Base-by-base conservation (phyloP, 1,140 invertebrate species). In the Xylocopa sonorina region DNA sequence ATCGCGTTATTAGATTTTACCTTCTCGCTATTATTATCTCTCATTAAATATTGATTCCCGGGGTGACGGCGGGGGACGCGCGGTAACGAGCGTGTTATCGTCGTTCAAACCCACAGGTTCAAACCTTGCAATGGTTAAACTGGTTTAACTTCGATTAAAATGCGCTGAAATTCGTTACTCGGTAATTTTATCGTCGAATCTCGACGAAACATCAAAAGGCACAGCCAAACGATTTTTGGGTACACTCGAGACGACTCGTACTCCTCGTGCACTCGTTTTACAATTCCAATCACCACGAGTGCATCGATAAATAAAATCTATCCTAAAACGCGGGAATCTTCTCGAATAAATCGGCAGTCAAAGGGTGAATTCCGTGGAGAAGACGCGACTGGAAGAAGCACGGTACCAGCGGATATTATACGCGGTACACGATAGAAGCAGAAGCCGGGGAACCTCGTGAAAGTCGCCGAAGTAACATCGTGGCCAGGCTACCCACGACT, bases 401-500 rank as follows among this genome's bases (percentile, higher is more conserved):
- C 32, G 46, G 63, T 48, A 38, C 57, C 58, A 32, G 32, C 50
- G 21, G 43, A 62, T 76, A 64, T 71, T 60, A 18, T 76, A 53
- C 48, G 53, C 34, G 41, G 66, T 78, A 66, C 58, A 48, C 80
- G 38, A 63, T 76, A 63, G 60, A 62, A 53, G 38, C 64, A 83
- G 77, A 75, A 83, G 79, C 78, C 55, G 10, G 78, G 43, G 82
- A 84, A 67, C 71, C 78, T 84, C 83, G 83, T 84, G 83, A 84
- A 84, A 84, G 82, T 83, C 81, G 69, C 69, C 68, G 74, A 64
- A 67, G 78, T 67, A 74, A 82, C 74, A 78, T 80, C 76, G 41
- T 69, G 78, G 78, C 66, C 63, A 68, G 34, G 81, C 82, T 84
- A 85, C 83, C 83, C 82, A 85, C 78, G 82, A 84, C 73, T 85